phyloP scores from a whole-genome alignment of 2,888 invertebrate genomes.

The Dusona sp. region DNA sequence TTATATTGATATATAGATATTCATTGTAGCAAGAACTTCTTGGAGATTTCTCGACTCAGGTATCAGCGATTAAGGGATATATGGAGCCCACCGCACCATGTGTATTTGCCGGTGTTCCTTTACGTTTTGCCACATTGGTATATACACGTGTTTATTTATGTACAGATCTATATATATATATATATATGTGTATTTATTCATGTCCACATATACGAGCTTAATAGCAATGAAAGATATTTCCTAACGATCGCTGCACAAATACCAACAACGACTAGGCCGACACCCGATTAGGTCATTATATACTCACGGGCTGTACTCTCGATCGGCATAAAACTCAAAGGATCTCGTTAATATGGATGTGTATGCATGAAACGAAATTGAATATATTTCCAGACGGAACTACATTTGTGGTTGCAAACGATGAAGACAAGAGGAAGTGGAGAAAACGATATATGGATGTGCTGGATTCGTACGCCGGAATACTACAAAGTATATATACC shows the following conservation, averaged over 20 bases:
- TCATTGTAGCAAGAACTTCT: slow-evolving; percentile 20
- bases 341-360: slow-evolving; percentile 24
- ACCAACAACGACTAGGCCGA: slow-evolving; percentile 59
- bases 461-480: not conserved
- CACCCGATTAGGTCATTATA: slow-evolving; percentile 65
- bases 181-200: not conserved
- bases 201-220: not conserved
- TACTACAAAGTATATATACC: not conserved
- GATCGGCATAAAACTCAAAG: slow-evolving; percentile 40
- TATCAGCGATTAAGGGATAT: slow-evolving; percentile 52
- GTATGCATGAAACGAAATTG: not conserved
- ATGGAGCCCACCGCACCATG: slow-evolving; percentile 34
- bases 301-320: slow-evolving; percentile 17
- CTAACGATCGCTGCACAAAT: slow-evolving; percentile 58
- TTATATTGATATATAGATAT: slow-evolving; percentile 26
- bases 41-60: slow-evolving; percentile 30
- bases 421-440: slow-evolving; percentile 15
- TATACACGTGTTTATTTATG: slow-evolving; percentile 12
- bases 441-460: slow-evolving; percentile 1
- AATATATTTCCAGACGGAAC: not conserved
- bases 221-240: slow-evolving; percentile 58
- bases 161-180: not conserved
- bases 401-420: not conserved
- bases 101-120: slow-evolving; percentile 31
- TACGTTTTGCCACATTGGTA: slow-evolving; percentile 47